Conservation (phyloP, 1,140 invertebrate species). For the Rhyacophila brunnea region DNA sequence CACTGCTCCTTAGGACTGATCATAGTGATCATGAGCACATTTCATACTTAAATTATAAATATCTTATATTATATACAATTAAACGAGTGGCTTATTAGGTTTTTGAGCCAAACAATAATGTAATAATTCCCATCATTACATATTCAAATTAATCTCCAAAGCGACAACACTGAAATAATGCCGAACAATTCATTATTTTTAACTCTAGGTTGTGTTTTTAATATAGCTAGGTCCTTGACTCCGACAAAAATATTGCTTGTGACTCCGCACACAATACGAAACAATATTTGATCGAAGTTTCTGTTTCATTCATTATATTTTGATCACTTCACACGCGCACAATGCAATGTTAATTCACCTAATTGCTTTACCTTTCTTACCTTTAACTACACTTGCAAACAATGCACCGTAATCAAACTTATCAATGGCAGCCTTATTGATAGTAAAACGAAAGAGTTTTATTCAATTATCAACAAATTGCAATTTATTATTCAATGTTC, state of each 20-base stretch:
- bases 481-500: no score
- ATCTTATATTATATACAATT: no score
- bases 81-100: no score
- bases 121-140: slow-evolving; percentile 17
- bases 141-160: slow-evolving; percentile 18
- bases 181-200: slow-evolving; percentile 17
- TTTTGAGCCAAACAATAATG: background rate
- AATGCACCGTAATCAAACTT: no score
- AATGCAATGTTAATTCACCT: slow-evolving; percentile 16
- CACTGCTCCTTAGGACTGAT: background rate
- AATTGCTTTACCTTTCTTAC: background rate
- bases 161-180: background rate
- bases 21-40: background rate
- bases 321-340: slow-evolving; percentile 12
- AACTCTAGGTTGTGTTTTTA: slow-evolving; percentile 3
- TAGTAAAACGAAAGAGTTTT: no score
- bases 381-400: no score
- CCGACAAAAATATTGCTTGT: slow-evolving; percentile 1
- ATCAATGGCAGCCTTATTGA: no score
- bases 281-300: background rate
- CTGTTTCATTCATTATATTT: slow-evolving; percentile 10
- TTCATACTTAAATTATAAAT: background rate
- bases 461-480: no score
- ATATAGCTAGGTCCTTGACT: slow-evolving; percentile 6
- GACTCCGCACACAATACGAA: background rate